Evolutionary conservation across 2,113 vertebrate species (phyloP).

Genomic region (Zosterops lateralis): DNA sequence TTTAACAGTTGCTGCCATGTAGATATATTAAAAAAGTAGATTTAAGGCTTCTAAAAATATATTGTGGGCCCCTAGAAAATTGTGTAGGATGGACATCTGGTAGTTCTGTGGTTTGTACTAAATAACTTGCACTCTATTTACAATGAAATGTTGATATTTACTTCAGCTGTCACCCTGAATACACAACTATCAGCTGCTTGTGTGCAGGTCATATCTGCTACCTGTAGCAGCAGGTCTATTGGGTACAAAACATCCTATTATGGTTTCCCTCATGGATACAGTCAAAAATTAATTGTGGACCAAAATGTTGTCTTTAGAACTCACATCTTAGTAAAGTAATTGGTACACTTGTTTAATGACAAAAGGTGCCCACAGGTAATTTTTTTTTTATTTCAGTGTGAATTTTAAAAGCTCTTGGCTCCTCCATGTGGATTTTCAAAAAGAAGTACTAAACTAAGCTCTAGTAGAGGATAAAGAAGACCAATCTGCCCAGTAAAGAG

Average conservation of each 20-base stretch:
- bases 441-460: background rate
- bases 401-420: background rate
- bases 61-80: background rate
- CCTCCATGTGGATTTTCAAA: background rate
- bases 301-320: conserved; percentile 8
- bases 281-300: background rate
- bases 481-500: background rate
- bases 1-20: background rate
- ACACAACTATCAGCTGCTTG: background rate
- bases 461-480: background rate
- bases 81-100: background rate
- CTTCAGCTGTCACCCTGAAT: background rate
- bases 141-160: background rate
- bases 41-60: background rate
- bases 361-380: conserved; percentile 8
- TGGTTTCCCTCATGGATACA: background rate
- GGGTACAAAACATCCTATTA: background rate
- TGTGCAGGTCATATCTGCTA: background rate
- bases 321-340: background rate
- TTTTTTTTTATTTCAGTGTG: conserved; percentile 12
- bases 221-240: background rate
- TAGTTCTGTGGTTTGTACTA: background rate
- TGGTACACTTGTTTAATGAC: background rate
- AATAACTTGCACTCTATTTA: background rate
- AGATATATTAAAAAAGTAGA: background rate